Evolutionary conservation across 2,888 invertebrate genomes (phyloP).

Genomic region (Brenthis ino): DNA sequence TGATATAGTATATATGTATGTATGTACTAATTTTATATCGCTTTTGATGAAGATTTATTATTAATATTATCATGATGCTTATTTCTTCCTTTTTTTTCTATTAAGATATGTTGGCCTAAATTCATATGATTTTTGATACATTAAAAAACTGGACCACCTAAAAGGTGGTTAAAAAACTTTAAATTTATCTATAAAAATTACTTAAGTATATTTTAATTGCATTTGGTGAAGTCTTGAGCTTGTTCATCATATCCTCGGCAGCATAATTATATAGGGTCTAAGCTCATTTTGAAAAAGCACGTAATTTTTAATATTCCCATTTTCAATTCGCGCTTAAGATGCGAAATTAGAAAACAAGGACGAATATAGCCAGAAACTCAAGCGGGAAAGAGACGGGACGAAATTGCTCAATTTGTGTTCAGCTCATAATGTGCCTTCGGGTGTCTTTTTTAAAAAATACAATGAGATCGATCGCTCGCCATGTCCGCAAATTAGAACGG

Average conservation of each 20-base stretch:
- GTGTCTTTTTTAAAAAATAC: slow-evolving; percentile 77
- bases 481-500: slow-evolving; percentile 81
- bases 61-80: no score
- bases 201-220: background rate
- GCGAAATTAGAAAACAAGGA: slow-evolving; percentile 48
- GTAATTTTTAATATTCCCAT: slow-evolving; percentile 63
- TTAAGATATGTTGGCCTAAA: no score
- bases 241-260: slow-evolving; percentile 32
- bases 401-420: slow-evolving; percentile 81
- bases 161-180: no score
- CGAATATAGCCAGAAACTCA: slow-evolving; percentile 43
- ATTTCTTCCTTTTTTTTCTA: no score
- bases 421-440: slow-evolving; percentile 67
- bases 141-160: no score
- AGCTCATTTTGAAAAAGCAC: slow-evolving; percentile 48
- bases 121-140: no score
- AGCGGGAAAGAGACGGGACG: slow-evolving; percentile 63
- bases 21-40: no score
- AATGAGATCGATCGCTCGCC: slow-evolving; percentile 81
- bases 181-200: background rate
- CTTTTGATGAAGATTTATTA: no score
- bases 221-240: slow-evolving; percentile 4
- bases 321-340: slow-evolving; percentile 53
- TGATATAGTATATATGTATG: no score
- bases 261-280: slow-evolving; percentile 36